Conservation (phyloP, 2,113 vertebrate species). For the Oreotrochilus melanogaster region DNA sequence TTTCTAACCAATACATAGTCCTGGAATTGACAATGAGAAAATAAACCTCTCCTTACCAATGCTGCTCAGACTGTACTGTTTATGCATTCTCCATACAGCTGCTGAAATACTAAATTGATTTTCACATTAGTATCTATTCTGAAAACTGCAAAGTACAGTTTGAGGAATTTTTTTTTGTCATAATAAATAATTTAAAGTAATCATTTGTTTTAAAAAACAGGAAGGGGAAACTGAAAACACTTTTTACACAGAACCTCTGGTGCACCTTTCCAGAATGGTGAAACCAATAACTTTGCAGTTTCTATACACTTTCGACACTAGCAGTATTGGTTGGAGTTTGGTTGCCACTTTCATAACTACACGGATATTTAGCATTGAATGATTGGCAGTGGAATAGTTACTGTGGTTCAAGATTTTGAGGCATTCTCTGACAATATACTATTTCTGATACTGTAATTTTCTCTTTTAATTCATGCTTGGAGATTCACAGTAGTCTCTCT, state of each 20-base stretch:
- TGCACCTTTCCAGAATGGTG: not conserved
- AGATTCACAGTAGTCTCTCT: not conserved
- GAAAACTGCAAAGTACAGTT: not conserved
- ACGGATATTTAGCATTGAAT: not conserved
- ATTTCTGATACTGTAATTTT: not conserved
- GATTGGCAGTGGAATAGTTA: not conserved
- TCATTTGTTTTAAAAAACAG: not conserved
- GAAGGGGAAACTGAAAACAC: not conserved
- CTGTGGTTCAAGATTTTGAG: not conserved
- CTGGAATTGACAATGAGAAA: not conserved
- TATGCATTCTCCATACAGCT: not conserved
- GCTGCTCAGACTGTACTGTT: not conserved
- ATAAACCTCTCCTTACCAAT: not conserved
- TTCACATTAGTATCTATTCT: not conserved
- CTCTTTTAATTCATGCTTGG: not conserved
- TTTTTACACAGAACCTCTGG: rapidly evolving
- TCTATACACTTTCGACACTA: not conserved
- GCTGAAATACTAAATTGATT: not conserved
- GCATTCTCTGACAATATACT: rapidly evolving
- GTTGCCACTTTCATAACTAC: not conserved
- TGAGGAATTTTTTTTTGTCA: not conserved
- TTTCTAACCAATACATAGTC: not conserved
- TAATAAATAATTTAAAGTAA: not conserved
- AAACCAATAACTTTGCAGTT: not conserved
- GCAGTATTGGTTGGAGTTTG: not conserved